Evolutionary conservation across 2,113 vertebrate genomes (phyloP), one percentile per base, ranked within the genome.

Genomic region (Fulmarus glacialis): DNA sequence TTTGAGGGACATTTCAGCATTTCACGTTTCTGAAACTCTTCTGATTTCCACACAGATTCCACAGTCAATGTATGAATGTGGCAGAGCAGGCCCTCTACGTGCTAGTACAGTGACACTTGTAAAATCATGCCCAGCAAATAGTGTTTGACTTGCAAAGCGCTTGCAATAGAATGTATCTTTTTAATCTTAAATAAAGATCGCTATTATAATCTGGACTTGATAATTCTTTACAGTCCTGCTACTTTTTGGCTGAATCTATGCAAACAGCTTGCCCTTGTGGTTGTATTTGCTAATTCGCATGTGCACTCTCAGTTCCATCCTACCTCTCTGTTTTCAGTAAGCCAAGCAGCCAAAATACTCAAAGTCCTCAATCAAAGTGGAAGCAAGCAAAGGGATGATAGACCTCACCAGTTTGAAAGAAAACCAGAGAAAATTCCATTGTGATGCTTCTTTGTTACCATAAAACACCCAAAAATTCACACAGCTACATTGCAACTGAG

Each of bases 21-120:
- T n/a, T n/a, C n/a, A n/a, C n/a, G 21, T n/a, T 82, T 62, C 64
- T 50, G 27, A 67, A 91, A 32, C 10, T 15, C 34, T 43, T 42
- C 26, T 1, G 0, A 50, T 27, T 91, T 40, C 47, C 36, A 36
- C 23, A 30, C 6, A 22, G 15, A 55, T 50, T 60, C 59, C 23
- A 72, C n/a, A 52, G 16, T 26, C 22, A 32, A 7, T 5, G 17
- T 15, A 56, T 7, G 11, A 62, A 26, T 0, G 0, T 12, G 30
- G n/a, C 70, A 77, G 26, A 63, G 24, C 29, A 64, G 29, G 29
- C 6, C 12, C 56, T 43, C 43, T 9, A 8, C 1, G 0, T 36
- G 45, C 58, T 53, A 38, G 6, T 47, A 26, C 8, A 40, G 43
- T 12, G 13, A 55, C 30, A 29, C 16, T 32, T 42, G 26, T 24